Base-by-base conservation (phyloP, 2,888 invertebrate genomes). In the Drosophila austrosaltans region DNA sequence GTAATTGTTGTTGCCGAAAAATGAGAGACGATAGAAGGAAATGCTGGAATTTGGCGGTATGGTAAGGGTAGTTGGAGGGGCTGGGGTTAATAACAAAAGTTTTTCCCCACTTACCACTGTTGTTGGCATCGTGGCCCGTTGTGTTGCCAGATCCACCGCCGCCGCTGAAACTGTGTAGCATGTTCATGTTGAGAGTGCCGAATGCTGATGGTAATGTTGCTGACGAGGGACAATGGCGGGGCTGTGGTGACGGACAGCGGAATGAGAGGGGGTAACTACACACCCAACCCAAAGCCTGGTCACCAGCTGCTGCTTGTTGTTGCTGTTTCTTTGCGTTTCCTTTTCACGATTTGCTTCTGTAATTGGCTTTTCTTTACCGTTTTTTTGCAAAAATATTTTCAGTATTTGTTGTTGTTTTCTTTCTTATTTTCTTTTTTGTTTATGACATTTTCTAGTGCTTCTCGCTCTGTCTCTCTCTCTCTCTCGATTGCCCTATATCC, bases 161-260 rank as follows among this genome's bases (percentile, higher is more conserved):
- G 73, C 87, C 76, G 71, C 90, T 79, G 73, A 89, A 87, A 77
- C 90, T 89, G 77, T 91, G 90, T 80, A 91, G 78, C 91, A 91
- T 91, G 82, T 91, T 91, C 91, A 90, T 89, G 53, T 75, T 82
- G 63, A 20, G 48, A 57, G 61, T 20, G 59, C 8, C 28, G 60
- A 16, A 48, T 48, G 61, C 25, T 39, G 62, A 53, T 58, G 60
- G 60, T 63, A 30, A 53, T 56, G 39, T 25, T 25, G 25, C 36
- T 36, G 36, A 25, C 22, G 56, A 20, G 36, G 22, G 56, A 36
- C 1, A 12, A 36, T 20, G 36, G 36, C 32, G 56, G 30, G 10
- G 12, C 36, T 12, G 5, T 20, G 8, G 57, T n/a, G 56, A 16
- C 20, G 56, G 32, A 32, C 30, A 16, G 28, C 2, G 54, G 16